Evolutionary conservation across 2,888 invertebrate species (phyloP).

Genomic region (Lycocerus yunnanus): DNA sequence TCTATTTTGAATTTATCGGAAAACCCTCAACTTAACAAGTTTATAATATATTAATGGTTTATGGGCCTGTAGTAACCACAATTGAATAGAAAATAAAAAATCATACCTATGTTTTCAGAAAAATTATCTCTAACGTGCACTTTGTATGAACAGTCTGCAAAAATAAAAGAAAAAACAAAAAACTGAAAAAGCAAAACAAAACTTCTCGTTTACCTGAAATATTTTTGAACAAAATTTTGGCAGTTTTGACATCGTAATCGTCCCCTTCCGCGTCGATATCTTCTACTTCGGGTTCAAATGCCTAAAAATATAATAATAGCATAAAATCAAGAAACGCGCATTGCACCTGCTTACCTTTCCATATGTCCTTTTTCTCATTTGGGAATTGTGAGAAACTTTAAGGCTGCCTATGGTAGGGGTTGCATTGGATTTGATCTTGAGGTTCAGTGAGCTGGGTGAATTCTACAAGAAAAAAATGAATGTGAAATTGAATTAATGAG

Average conservation of each 20-base stretch:
- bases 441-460: conserved; percentile 29
- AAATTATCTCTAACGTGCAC: not conserved
- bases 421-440: conserved; percentile 44
- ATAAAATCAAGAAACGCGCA: not conserved
- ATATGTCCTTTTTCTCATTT: conserved; percentile 16
- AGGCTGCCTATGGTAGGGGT: conserved; percentile 44
- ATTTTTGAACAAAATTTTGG: conserved; percentile 59
- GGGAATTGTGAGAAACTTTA: conserved; percentile 7
- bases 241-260: conserved; percentile 40
- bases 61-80: no score
- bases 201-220: conserved; percentile 7
- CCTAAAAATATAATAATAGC: not conserved
- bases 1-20: no score
- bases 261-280: conserved; percentile 54
- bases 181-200: not conserved
- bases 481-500: no score
- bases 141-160: not conserved
- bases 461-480: conserved; percentile 50
- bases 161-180: not conserved
- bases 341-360: conserved; percentile 8
- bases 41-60: no score
- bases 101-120: not conserved
- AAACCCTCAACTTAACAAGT: no score
- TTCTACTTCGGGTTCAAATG: conserved; percentile 47
- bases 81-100: no score